These are phyloP conservation scores for Sceloporus undulatus DNA, from an alignment of 2,113 vertebrate genomes.

Conservation along the genomic window DNA sequence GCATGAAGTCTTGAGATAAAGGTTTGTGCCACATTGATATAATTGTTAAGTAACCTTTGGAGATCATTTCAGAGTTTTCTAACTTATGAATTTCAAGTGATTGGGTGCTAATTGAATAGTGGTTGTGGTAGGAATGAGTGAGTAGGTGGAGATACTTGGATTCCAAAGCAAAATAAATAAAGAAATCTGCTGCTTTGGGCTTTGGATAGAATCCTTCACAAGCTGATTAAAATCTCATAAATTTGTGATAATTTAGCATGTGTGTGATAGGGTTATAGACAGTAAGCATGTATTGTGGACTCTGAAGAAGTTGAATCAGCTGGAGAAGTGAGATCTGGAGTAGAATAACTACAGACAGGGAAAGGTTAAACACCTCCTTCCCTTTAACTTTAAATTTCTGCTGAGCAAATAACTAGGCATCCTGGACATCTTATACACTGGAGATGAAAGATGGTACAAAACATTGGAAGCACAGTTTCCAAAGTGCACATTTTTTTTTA, in stretches of 20 bases:
- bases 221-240: not conserved
- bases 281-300: not conserved
- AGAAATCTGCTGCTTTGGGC: not conserved
- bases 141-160: conserved; percentile 63
- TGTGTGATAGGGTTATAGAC: rapidly evolving
- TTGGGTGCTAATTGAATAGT: conserved; percentile 63
- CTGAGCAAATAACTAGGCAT: too few species aligned
- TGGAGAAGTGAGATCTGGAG: not conserved
- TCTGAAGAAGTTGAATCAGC: not conserved
- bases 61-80: conserved; percentile 63
- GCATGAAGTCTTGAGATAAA: conserved; percentile 62
- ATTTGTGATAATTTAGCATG: not conserved
- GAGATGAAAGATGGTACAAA: too few species aligned
- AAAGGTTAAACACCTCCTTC: not conserved
- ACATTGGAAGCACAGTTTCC: too few species aligned
- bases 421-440: not conserved
- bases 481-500: too few species aligned
- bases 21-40: conserved; percentile 66
- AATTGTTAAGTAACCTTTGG: conserved; percentile 71
- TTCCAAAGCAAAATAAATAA: conserved; percentile 19
- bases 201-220: not conserved
- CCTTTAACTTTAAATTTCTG: not conserved
- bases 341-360: not conserved
- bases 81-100: conserved; percentile 68
- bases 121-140: conserved; percentile 63